A percentile compares a stretch with the other conserved stretches of the same genome.
phyloP scores from a whole-genome alignment of 37 sponge, comb jelly and placozoan genomes.

The Beroe ovata region DNA sequence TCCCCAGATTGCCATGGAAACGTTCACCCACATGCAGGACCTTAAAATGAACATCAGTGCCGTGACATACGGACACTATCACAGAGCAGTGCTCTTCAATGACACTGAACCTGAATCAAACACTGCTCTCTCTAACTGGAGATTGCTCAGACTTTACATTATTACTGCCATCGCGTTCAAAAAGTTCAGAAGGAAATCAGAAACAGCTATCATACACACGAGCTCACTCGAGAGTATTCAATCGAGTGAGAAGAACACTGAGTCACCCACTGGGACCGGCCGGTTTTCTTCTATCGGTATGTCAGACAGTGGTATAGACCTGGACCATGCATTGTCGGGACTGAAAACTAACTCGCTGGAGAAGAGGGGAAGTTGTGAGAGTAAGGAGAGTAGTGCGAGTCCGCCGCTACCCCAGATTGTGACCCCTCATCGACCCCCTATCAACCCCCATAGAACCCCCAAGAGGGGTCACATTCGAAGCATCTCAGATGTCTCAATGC shows the following conservation, averaged over 20 bases:
- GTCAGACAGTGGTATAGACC: slow-evolving; percentile 51
- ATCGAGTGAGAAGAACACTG: slow-evolving; percentile 37
- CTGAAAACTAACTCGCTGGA: slow-evolving; percentile 46
- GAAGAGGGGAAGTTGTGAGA: background rate
- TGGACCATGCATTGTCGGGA: slow-evolving; percentile 36
- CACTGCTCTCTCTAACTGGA: background rate
- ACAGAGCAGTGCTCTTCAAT: slow-evolving; percentile 40
- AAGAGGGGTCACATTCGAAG: slow-evolving; percentile 39
- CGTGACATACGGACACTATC: slow-evolving; percentile 63
- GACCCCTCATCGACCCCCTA: slow-evolving; percentile 21
- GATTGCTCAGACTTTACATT: slow-evolving; percentile 25
- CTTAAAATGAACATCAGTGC: slow-evolving; percentile 52
- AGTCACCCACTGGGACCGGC: slow-evolving; percentile 29
- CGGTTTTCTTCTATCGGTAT: slow-evolving; percentile 20
- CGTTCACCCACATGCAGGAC: slow-evolving; percentile 65
- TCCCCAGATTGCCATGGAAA: slow-evolving; percentile 41
- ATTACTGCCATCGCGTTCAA: slow-evolving; percentile 16
- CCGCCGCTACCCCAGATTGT: background rate
- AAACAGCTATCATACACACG: background rate
- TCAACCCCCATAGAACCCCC: background rate
- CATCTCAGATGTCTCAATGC: slow-evolving; percentile 61
- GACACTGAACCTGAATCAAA: background rate
- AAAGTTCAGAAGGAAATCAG: background rate
- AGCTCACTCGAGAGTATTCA: slow-evolving; percentile 59
- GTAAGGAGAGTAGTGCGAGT: background rate